phyloP scores from a whole-genome alignment of 2,888 invertebrate species.

The Campoletis raptor region DNA sequence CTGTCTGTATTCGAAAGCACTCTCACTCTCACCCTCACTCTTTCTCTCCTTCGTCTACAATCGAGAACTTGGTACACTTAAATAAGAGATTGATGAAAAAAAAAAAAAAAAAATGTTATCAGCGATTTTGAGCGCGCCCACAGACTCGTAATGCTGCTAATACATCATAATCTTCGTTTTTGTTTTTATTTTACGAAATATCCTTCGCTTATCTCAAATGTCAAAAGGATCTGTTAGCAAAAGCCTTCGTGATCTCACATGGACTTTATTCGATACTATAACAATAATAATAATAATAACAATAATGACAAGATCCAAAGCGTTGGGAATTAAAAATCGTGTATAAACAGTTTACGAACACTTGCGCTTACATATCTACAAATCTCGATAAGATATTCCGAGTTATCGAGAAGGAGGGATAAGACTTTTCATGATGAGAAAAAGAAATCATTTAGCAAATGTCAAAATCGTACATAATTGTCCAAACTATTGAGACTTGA shows the following conservation, averaged over 20 bases:
- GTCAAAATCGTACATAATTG: conserved; percentile 26
- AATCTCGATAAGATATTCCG: conserved; percentile 66
- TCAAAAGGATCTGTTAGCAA: conserved; percentile 42
- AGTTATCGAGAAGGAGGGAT: conserved; percentile 34
- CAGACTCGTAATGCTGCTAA: conserved; percentile 38
- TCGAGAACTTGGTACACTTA: conserved; percentile 53
- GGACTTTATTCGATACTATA: conserved; percentile 38
- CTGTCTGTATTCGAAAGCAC: conserved; percentile 35
- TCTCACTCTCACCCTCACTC: conserved; percentile 51
- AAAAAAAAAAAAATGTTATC: conserved; percentile 60
- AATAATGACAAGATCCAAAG: conserved; percentile 19
- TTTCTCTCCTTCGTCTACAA: conserved; percentile 55
- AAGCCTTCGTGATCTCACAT: conserved; percentile 12
- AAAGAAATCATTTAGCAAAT: conserved; percentile 40
- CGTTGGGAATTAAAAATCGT: conserved; percentile 43
- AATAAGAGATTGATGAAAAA: conserved; percentile 63
- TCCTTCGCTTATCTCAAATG: conserved; percentile 28
- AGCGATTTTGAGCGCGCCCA: conserved; percentile 52
- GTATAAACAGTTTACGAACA: conserved; percentile 42
- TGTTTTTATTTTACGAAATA: conserved; percentile 33
- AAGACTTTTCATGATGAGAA: conserved; percentile 5
- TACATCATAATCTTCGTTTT: conserved; percentile 13
- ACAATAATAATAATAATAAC: conserved; percentile 13
- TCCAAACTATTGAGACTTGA: neutral
- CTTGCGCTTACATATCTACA: conserved; percentile 55